Base-by-base conservation (phyloP, 37 sponge, comb jelly and placozoan species). In the Diacarnus erythraeanus region DNA sequence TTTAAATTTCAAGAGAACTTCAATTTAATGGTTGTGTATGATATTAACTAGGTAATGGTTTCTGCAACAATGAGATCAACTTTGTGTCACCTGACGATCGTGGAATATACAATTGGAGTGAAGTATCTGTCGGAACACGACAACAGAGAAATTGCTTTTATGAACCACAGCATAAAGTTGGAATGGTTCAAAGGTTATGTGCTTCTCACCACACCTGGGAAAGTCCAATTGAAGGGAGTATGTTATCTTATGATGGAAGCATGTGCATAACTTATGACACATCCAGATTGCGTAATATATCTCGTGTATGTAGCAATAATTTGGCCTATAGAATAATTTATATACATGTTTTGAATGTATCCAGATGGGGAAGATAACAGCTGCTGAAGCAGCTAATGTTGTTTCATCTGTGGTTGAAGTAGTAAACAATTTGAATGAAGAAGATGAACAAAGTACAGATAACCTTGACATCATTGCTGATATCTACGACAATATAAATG, bases 361-460 rank as follows among this genome's bases (percentile, higher is more conserved):
- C 17, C 8, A 38, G 71, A 35, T 15, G 40, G 1, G 22, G 21
- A 51, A 1, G 10, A 27, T 84, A 6, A 67, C 67, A 21, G 70
- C 76, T 59, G 77, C 35, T 22, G 29, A 1, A 21, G 37, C 31
- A 54, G 59, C 2, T 3, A 33, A 58, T 8, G 68, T 66, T 15
- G 69, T 29, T 0, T 34, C 2, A 23, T 18, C 59, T 10, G 38
- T 84, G 59, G 59, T 38, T 21, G 38, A 22, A 2, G 67, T 69
- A n/a, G 54, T 84, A 33, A 31, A 47, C 5, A 40, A 38, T 40
- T 59, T 76, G 51, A 42, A 64, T 27, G 38, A 63, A 2, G 64
- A 37, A 17, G 65, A 72, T 31, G 87, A 86, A 38, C 87, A 74
- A 64, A 41, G 60, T 2, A 31, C 74, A 66, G 76, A 71, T 33